Evolutionary conservation across 2,113 vertebrate species (phyloP).

Genomic region (Dolichallabes microphthalmus): DNA sequence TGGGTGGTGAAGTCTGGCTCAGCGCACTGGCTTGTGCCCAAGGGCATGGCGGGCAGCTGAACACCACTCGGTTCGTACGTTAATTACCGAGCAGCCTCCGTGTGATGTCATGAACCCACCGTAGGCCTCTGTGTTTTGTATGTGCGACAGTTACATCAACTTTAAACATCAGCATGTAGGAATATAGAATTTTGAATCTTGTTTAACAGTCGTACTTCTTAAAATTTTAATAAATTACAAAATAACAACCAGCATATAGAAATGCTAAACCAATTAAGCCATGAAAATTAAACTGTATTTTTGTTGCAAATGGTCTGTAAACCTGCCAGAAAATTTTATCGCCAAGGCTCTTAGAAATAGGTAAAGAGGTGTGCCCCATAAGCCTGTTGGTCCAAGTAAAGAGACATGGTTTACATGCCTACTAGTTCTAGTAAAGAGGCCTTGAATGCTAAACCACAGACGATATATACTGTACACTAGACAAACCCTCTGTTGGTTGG

Average conservation of each 20-base stretch:
- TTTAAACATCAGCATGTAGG: neutral
- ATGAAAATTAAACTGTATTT: neutral
- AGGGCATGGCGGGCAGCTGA: slow-evolving; percentile 54
- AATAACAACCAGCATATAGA: neutral
- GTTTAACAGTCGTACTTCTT: neutral
- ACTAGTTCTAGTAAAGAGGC: too few relatives aligned
- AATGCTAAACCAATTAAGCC: neutral
- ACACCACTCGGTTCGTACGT: slow-evolving; percentile 39
- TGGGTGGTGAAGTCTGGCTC: slow-evolving; percentile 65
- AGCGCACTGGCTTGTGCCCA: slow-evolving; percentile 40
- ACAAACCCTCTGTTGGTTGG: too few relatives aligned
- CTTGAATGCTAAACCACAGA: too few relatives aligned
- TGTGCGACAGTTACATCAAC: neutral
- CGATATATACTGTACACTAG: too few relatives aligned
- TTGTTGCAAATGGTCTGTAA: neutral
- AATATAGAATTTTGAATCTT: too few relatives aligned
- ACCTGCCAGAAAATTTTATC: neutral
- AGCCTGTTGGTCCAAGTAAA: neutral
- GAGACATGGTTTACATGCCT: neutral
- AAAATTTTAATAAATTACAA: neutral
- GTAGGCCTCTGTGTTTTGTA: slow-evolving; percentile 52
- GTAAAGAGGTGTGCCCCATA: neutral
- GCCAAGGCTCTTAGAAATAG: neutral
- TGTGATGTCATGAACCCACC: slow-evolving; percentile 54
- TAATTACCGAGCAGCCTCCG: slow-evolving; percentile 51